Evolutionary conservation across 2,797 vertebrate species (phyloP).

Genomic region (Pterois miles): DNA sequence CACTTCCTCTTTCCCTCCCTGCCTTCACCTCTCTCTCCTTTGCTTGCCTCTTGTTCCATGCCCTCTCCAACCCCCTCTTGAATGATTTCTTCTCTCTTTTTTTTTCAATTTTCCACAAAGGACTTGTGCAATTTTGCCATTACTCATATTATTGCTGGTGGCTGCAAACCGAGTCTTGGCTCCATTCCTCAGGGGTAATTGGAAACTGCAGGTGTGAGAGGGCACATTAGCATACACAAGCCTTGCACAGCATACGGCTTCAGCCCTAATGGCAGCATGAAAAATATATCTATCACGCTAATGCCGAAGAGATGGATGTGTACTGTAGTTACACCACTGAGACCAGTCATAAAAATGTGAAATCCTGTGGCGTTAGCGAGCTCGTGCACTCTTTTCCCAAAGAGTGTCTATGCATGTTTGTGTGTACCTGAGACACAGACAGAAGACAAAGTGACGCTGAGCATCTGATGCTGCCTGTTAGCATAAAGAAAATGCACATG

Average conservation of each 20-base stretch:
- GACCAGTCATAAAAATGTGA: slow-evolving; percentile 65
- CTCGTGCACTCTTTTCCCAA: slow-evolving; percentile 39
- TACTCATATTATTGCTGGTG: slow-evolving; percentile 84
- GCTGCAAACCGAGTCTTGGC: slow-evolving; percentile 81
- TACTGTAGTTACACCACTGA: slow-evolving; percentile 69
- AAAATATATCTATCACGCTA: slow-evolving; percentile 81
- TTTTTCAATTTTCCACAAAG: slow-evolving; percentile 76
- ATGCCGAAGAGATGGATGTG: slow-evolving; percentile 76
- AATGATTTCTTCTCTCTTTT: slow-evolving; percentile 71
- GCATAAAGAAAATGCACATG: not conserved
- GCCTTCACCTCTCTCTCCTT: slow-evolving; percentile 21
- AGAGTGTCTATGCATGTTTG: slow-evolving; percentile 47
- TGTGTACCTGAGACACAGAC: slow-evolving; percentile 37
- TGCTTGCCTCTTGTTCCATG: slow-evolving; percentile 60
- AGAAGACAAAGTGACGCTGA: not conserved
- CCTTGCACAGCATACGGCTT: slow-evolving; percentile 66
- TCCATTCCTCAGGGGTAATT: slow-evolving; percentile 85
- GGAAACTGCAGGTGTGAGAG: slow-evolving; percentile 86
- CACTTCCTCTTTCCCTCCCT: not conserved
- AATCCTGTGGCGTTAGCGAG: slow-evolving; percentile 62
- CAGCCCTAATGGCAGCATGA: slow-evolving; percentile 75
- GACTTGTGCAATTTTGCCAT: slow-evolving; percentile 86
- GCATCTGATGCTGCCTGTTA: not conserved
- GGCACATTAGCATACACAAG: slow-evolving; percentile 84
- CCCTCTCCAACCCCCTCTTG: slow-evolving; percentile 58